Evolutionary conservation across 2,888 invertebrate species (phyloP), one percentile per base, ranked within the genome.

Genomic region (Drosophila aldrichi): DNA sequence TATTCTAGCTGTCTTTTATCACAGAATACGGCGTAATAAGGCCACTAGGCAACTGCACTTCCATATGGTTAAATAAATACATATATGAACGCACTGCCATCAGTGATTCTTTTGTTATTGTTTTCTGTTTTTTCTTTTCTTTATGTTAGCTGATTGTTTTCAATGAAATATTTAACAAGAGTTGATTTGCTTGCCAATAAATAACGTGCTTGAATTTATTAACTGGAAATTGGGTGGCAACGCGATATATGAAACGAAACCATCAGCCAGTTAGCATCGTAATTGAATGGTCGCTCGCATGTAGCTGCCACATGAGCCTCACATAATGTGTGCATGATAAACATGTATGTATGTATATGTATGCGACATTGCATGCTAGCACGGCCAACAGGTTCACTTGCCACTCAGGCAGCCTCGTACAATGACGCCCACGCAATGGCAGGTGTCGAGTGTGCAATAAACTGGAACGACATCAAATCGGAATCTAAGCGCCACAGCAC

Each of bases 271-370:
- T 46, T 29, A 49, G 57, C 52, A 70, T 71, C 52, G 70, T 77
- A 87, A 91, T 84, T 86, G 71, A 82, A 70, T 32, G 73, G 72
- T 75, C 86, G 78, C 81, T 75, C 86, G 78, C 81, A 87, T 86
- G 88, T 75, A 65, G 74, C 71, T 71, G 74, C 82, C 90, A 90
- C 90, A 90, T 90, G 91, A 87, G 74, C 29, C 9, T 14, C 62
- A n/a, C 63, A 61, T 14, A 40, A 38, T 60, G 25, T 32, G n/a
- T 16, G 22, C 56, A 12, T 60, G 32, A 22, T 29, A 48, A 29
- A 29, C 48, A 48, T 29, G 2, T 7, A 25, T 5, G 5, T 29
- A 6, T 7, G 2, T 43, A 12, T 6, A 18, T 18, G 3, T 14
- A 10, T 34, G 29, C 44, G 58, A 10, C 18, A 62, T 82, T 77